Evolutionary conservation across 2,113 vertebrate genomes (phyloP), one percentile per base, ranked within the genome.

Genomic region (Trematomus loennbergii): DNA sequence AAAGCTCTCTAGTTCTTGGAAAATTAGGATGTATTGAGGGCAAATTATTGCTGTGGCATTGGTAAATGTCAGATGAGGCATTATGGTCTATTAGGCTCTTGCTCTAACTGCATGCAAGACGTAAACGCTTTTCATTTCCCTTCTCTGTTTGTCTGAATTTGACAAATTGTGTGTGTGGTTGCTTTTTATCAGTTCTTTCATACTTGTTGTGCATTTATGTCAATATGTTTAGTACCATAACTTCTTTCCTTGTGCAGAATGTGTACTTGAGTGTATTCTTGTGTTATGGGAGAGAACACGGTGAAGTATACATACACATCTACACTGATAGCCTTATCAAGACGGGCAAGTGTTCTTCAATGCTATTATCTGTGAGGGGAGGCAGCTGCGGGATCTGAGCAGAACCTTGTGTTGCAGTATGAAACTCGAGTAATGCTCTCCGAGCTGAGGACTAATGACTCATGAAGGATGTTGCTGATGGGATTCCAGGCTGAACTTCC

Each of bases 311-410:
- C 63, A 66, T 33, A 48, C 62, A 48, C 53, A 69, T 75, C 36
- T 68, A 5, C n/a, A 10, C 68, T 73, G 84, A 75, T 72, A 64
- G 71, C 57, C 76, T 89, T 84, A 90, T 90, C 86, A 74, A 22
- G 43, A 80, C 17, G 9, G 59, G 58, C 58, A 77, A 77, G 83
- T 69, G 76, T 64, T 89, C 74, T 87, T 85, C 75, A 86, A 77
- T 79, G 78, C 75, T 84, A 40, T 67, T 83, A 72, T 86, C 81
- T 75, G 60, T 78, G 53, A 83, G 78, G 59, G 68, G 64, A 81
- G 74, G 81, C 84, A 79, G 82, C 87, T 77, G 58, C 75, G 73
- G 85, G 73, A 87, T 87, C 87, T 84, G 53, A 78, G 87, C 73
- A 80, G 75, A 75, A 77, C 64, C 46, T 71, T 73, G 66, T 80